Base-by-base conservation (phyloP, 2,797 vertebrate species). In the Sylvia borin region DNA sequence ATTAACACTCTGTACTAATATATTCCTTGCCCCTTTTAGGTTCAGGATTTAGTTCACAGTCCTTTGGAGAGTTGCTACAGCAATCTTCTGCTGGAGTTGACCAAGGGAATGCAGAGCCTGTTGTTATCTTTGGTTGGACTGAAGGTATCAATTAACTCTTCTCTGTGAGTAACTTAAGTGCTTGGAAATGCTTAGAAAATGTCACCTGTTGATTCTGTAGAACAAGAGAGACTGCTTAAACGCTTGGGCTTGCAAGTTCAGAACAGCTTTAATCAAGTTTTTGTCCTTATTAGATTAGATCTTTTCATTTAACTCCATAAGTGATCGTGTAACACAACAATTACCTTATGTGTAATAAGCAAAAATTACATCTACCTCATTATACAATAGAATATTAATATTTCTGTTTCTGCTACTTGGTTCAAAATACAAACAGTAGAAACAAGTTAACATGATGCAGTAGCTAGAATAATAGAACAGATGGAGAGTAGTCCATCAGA, bases 11-110 rank as follows among this genome's bases (percentile, higher is more conserved):
- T 67, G 20, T 50, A 25, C n/a, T 48, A 26, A 67, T 51, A 9
- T 4, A 40, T 83, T 85, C 76, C 36, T 70, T 91, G 17, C 5
- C 83, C 36, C 55, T 89, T 94, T 22, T 95, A 99, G 99, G 99
- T 98, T 58, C 97, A 96, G 65, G 85, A 97, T 6, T 98, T 99
- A 55, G 92, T 99, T 55, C 98, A 96, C 12, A 98, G 98, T 50
- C 99, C 99, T 43, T 80, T 98, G 96, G 99, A 99, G 92, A 99
- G 96, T 62, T 99, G 99, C 85, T 98, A 98, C 93, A 99, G 99
- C 91, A 98, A 97, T 94, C 98, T 99, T 77, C 85, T 99, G 93
- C 96, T 97, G 13, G 98, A 98, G 43, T 91, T 97, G 9, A 98
- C 97, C 40, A 98, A 98, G 76, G 99, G 99, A 55, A 95, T 99